phyloP scores from a whole-genome alignment of 2,113 vertebrate species.

The Scytalopus superciliaris region DNA sequence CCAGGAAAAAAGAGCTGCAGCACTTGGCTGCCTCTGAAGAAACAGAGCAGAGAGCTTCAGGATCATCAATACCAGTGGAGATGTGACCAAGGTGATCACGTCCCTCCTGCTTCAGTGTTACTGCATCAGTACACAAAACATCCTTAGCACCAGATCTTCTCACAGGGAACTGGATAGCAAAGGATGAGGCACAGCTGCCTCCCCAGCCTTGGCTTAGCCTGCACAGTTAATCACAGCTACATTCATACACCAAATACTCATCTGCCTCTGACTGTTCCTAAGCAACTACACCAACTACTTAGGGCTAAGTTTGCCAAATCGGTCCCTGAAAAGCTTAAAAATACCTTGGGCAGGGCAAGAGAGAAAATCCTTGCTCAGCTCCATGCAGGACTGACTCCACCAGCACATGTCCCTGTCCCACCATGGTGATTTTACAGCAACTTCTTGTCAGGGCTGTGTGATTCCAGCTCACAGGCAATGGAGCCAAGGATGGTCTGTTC shows the following conservation, averaged over 20 bases:
- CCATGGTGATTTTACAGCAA: neutral
- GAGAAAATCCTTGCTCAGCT: neutral
- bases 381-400: neutral
- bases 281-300: fast-evolving
- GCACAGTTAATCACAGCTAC: neutral
- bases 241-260: neutral
- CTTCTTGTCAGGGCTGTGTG: neutral
- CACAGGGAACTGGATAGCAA: neutral
- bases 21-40: neutral
- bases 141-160: neutral
- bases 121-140: neutral
- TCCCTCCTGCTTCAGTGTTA: neutral
- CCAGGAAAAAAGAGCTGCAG: neutral
- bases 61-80: fast-evolving
- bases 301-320: neutral
- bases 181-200: neutral
- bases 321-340: neutral
- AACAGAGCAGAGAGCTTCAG: neutral
- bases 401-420: no score
- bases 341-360: neutral
- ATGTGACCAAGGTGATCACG: neutral
- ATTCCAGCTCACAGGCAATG: fast-evolving
- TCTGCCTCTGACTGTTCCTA: neutral
- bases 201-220: neutral
- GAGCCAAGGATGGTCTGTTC: neutral